A percentile compares a stretch with the other conserved stretches of the same genome.
phyloP scores from a whole-genome alignment of 2,113 vertebrate genomes.

The Cryptomyrus ogoouensis region DNA sequence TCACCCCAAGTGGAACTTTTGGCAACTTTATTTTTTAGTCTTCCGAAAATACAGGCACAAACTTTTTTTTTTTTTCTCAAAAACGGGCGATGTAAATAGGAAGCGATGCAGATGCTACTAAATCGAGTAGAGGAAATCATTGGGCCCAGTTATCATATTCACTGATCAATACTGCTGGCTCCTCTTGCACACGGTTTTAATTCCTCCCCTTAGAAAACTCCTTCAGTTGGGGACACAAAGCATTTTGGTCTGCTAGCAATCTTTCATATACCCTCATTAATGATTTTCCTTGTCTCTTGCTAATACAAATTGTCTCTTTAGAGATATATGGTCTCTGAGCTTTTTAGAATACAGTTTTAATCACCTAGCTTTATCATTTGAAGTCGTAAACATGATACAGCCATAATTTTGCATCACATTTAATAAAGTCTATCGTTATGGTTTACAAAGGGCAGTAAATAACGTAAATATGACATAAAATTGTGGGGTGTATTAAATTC shows the following conservation, averaged over 20 bases:
- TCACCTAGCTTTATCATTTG: neutral
- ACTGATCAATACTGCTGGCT: neutral
- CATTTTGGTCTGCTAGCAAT: neutral
- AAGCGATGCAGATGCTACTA: neutral
- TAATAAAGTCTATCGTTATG: neutral
- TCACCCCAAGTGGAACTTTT: neutral
- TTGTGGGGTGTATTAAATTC: neutral
- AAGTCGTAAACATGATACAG: neutral
- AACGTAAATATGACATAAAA: neutral
- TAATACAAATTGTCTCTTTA: neutral
- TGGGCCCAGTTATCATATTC: neutral
- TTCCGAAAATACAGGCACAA: neutral
- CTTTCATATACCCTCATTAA: neutral
- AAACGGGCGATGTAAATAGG: neutral
- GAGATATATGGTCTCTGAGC: neutral
- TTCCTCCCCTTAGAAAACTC: neutral
- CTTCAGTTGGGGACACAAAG: neutral
- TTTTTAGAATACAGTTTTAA: neutral
- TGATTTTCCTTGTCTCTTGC: neutral
- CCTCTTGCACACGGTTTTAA: neutral
- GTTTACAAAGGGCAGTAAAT: neutral
- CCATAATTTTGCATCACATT: neutral
- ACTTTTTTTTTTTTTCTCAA: neutral
- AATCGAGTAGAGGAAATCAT: neutral
- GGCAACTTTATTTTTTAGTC: neutral